Evolutionary conservation across 2,888 invertebrate genomes (phyloP), one percentile per base, ranked within the genome.

Genomic region (Cylloceria caligata): DNA sequence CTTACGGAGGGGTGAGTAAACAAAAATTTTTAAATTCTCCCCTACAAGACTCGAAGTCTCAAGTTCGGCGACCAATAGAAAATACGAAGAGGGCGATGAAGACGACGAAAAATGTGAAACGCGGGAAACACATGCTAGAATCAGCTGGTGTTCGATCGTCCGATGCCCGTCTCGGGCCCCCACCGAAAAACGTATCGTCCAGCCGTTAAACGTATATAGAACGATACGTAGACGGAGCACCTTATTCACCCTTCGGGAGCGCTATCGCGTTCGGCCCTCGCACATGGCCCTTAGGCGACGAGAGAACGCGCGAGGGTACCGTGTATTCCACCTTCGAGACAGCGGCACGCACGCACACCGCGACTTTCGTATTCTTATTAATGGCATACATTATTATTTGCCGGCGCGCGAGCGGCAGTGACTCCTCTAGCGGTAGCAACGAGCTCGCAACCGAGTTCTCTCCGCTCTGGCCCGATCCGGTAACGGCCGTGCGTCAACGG

Each of bases 401-500:
- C 79, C 45, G 57, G 76, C 81, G 81, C 79, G 71, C 47, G 69
- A 72, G 55, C 64, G 57, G 60, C 45, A 30, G 69, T 16, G 39
- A 19, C 36, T 49, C 30, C 30, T 60, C 45, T 52, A 75, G 62
- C 68, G 34, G 67, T 72, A 67, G 76, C 73, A 36, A 55, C 42
- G 55, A 49, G 62, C 62, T 67, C 62, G 60, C 45, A 52, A 62
- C 55, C 27, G 57, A 65, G 52, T 67, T 81, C 62, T 55, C 60
- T 65, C 71, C 62, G 42, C 65, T 68, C 55, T 47, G 36, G 55
- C 65, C n/a, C 67, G 55, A 76, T 45, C 78, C 85, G 85, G 89
- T 90, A 92, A 91, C 92, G 91, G 92, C 89, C 89, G 89, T 89
- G 90, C 90, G 90, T 91, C 91, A 92, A 91, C 92, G 91, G 91